Percentiles rank a stretch among this genome's conserved stretches.
Evolutionary conservation across 1,140 invertebrate species (phyloP).

Genomic region (Fragariocoptes setiger): DNA sequence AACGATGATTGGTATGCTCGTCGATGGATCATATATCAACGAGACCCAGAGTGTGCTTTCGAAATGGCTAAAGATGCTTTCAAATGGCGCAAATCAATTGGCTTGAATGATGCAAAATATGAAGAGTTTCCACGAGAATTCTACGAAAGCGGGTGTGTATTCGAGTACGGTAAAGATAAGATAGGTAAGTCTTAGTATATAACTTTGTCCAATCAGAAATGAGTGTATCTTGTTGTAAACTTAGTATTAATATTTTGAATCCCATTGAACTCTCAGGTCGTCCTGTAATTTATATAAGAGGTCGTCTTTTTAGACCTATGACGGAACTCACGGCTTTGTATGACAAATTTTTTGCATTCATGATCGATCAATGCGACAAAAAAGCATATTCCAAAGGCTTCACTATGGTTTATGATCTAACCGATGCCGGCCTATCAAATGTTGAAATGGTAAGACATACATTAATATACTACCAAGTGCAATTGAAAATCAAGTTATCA

Average conservation of each 20-base stretch:
- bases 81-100: slow-evolving; percentile 44
- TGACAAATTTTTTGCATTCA: neutral
- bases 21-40: slow-evolving; percentile 17
- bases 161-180: neutral
- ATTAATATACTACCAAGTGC: neutral
- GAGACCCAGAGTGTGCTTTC: slow-evolving; percentile 26
- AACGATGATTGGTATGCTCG: neutral
- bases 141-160: neutral
- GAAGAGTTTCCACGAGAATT: slow-evolving; percentile 7
- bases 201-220: too few relatives aligned
- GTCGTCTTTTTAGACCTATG: neutral
- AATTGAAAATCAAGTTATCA: neutral
- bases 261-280: neutral
- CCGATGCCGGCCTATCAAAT: neutral
- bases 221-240: too few relatives aligned
- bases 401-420: neutral
- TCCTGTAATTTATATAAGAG: neutral
- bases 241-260: too few relatives aligned
- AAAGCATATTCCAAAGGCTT: neutral
- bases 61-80: slow-evolving; percentile 47
- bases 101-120: slow-evolving; percentile 22
- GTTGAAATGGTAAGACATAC: neutral
- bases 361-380: neutral
- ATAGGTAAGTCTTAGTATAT: neutral
- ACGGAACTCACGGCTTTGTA: neutral